Evolutionary conservation across 2,888 invertebrate species (phyloP).

Genomic region (Epistrophella euchroma): DNA sequence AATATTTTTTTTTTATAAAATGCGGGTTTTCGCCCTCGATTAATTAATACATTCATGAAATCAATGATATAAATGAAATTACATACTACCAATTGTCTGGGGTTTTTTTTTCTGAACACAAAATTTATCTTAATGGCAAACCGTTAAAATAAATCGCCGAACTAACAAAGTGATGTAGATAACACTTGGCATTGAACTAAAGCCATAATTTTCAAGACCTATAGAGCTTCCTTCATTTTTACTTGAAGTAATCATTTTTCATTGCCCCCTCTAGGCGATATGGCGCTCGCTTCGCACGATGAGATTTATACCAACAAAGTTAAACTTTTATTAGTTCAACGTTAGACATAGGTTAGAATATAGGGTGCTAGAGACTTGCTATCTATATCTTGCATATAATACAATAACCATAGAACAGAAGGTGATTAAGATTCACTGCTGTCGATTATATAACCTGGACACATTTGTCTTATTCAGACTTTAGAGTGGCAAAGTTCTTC

Average conservation of each 20-base stretch:
- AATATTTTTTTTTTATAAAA: no score
- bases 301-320: not conserved
- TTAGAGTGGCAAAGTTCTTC: not conserved
- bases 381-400: slow-evolving; percentile 9
- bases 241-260: slow-evolving; percentile 14
- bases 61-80: no score
- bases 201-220: not conserved
- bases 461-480: slow-evolving; percentile 35
- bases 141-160: slow-evolving; percentile 13
- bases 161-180: slow-evolving; percentile 10
- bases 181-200: slow-evolving; percentile 9
- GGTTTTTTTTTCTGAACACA: not conserved
- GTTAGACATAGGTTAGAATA: slow-evolving; percentile 10
- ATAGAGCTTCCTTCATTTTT: not conserved
- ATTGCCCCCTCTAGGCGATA: not conserved
- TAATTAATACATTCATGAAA: no score
- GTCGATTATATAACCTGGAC: slow-evolving; percentile 34
- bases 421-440: slow-evolving; percentile 42
- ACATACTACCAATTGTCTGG: no score
- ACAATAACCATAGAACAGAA: slow-evolving; percentile 22
- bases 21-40: no score
- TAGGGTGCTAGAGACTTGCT: not conserved
- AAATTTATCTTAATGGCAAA: slow-evolving; percentile 7
- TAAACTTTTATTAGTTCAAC: slow-evolving; percentile 14
- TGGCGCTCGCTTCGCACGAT: not conserved